Percentiles rank a stretch among this genome's conserved stretches.
Conservation (phyloP, 2,888 invertebrate species). For the Eristalis pertinax region DNA sequence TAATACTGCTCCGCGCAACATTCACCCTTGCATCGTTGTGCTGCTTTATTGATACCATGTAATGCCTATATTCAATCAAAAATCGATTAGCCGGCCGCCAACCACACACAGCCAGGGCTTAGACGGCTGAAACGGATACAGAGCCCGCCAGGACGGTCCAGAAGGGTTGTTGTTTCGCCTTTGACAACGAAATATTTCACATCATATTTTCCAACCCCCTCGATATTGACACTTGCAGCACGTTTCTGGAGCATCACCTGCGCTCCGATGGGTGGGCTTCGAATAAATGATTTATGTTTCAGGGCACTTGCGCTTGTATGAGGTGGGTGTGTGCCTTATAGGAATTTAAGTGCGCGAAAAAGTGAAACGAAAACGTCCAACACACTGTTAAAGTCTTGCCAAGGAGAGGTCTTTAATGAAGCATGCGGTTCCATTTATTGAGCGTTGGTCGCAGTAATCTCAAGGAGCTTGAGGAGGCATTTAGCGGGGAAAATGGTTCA, state of each 20-base stretch:
- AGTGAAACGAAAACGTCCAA: background rate
- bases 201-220: conserved; percentile 35
- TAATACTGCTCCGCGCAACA: conserved; percentile 46
- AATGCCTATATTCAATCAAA: conserved; percentile 81
- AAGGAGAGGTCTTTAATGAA: background rate
- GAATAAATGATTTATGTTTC: conserved; percentile 61
- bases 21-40: conserved; percentile 56
- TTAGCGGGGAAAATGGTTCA: no score
- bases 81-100: conserved; percentile 79
- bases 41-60: conserved; percentile 70
- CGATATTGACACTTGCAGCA: conserved; percentile 56
- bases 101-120: conserved; percentile 18
- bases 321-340: conserved; percentile 16
- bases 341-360: background rate
- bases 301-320: conserved; percentile 24
- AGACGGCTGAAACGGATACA: conserved; percentile 18
- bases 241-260: conserved; percentile 58
- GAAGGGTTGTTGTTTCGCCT: conserved; percentile 62
- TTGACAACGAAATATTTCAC: conserved; percentile 58
- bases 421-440: no score
- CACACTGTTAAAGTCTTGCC: background rate
- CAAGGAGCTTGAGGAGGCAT: background rate
- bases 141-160: conserved; percentile 14
- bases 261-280: conserved; percentile 1
- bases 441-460: no score